A percentile compares a stretch with the other conserved stretches of the same genome.
These are phyloP conservation scores for Idaea aversata DNA, from an alignment of 2,888 invertebrate species.

Conservation along the genomic window DNA sequence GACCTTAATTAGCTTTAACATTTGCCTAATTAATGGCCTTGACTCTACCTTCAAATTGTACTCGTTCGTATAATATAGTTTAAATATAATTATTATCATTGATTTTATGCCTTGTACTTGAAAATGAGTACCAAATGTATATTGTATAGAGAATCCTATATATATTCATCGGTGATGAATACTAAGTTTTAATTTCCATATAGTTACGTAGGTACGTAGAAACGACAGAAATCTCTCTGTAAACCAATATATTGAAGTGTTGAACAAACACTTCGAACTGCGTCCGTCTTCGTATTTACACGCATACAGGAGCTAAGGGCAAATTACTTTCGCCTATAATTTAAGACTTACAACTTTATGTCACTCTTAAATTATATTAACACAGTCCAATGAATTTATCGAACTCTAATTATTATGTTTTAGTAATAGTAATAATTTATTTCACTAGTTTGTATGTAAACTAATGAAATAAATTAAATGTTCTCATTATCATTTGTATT, in stretches of 20 bases:
- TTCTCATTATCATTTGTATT: no score
- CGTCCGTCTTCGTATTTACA: no score
- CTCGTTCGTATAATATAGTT: neutral
- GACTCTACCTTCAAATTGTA: neutral
- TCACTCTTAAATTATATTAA: no score
- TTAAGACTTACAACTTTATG: no score
- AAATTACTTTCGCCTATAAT: no score
- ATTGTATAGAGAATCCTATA: neutral
- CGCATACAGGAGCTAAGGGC: no score
- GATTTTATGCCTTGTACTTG: slow-evolving; percentile 12
- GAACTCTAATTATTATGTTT: no score
- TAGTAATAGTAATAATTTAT: no score
- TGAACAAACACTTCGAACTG: neutral
- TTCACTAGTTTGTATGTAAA: no score
- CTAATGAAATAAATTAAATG: no score
- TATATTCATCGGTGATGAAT: neutral
- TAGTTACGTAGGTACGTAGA: neutral
- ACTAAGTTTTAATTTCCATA: slow-evolving; percentile 1
- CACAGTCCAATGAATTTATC: no score
- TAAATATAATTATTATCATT: slow-evolving; percentile 5
- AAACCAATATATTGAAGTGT: slow-evolving; percentile 3
- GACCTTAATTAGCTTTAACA: neutral
- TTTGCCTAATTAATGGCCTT: neutral
- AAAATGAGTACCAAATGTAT: slow-evolving; percentile 2
- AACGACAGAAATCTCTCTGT: neutral